phyloP scores from a whole-genome alignment of 2,797 vertebrate genomes.

The Leuciscus waleckii region DNA sequence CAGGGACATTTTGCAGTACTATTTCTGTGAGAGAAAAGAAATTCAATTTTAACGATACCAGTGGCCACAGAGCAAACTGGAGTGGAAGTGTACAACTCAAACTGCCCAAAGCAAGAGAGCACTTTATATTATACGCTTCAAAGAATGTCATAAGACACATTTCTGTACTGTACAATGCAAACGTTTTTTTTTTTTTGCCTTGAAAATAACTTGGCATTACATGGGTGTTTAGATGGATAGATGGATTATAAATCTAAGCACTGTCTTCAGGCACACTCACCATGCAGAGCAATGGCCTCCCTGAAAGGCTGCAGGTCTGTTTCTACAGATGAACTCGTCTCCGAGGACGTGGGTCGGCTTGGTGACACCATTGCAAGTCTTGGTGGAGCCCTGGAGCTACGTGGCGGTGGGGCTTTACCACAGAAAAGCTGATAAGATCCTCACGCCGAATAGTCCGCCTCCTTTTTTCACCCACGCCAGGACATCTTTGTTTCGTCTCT shows the following conservation, averaged over 20 bases:
- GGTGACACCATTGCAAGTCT: conserved; percentile 95
- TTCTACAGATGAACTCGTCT: conserved; percentile 95
- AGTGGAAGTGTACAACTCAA: background rate
- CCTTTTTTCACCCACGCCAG: conserved; percentile 98
- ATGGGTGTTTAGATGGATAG: background rate
- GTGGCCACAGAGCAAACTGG: background rate
- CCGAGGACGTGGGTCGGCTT: conserved; percentile 88
- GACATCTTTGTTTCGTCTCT: conserved; percentile 96
- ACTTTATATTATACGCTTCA: conserved; percentile 15
- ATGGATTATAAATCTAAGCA: too few species aligned
- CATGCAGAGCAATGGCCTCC: conserved; percentile 98
- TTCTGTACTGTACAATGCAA: background rate
- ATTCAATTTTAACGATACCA: background rate
- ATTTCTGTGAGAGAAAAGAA: background rate
- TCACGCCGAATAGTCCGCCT: conserved; percentile 96
- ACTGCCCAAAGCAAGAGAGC: conserved; percentile 15
- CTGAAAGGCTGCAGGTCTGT: conserved; percentile 99
- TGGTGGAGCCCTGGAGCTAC: conserved; percentile 91
- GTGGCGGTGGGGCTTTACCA: conserved; percentile 94
- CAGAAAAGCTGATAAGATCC: conserved; percentile 99
- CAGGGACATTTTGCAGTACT: background rate
- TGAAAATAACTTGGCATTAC: background rate
- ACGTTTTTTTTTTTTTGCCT: background rate
- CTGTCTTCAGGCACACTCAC: conserved; percentile 73
- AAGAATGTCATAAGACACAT: background rate